Evolutionary conservation across 2,888 invertebrate genomes (phyloP).

Genomic region (Chironomus tentans): DNA sequence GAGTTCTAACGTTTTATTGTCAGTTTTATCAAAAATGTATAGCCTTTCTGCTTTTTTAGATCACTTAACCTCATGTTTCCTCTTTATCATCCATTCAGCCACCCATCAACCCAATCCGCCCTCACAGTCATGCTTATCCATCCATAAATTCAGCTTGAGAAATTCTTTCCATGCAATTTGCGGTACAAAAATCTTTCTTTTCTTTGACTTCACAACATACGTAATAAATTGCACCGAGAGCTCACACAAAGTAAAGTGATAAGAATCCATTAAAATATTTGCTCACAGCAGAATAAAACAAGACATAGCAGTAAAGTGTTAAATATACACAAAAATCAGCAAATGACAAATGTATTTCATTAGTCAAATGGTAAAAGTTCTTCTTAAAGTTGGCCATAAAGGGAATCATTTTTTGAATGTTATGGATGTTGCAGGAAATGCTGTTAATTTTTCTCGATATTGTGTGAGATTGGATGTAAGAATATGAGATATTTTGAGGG

Average conservation of each 20-base stretch:
- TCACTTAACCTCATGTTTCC: too few species aligned
- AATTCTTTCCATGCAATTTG: not conserved
- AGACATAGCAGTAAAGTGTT: not conserved
- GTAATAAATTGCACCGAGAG: not conserved
- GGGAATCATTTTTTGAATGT: too few species aligned
- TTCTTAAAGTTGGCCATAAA: too few species aligned
- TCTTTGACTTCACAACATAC: not conserved
- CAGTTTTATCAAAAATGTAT: too few species aligned
- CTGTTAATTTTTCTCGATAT: too few species aligned
- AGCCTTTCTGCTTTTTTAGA: too few species aligned
- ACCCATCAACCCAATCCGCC: not conserved
- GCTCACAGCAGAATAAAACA: not conserved
- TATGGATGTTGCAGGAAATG: too few species aligned
- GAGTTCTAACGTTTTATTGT: too few species aligned
- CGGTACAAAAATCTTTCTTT: not conserved
- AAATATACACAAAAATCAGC: slow-evolving; percentile 1
- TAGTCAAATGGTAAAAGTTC: not conserved
- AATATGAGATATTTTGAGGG: too few species aligned
- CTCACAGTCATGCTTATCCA: not conserved
- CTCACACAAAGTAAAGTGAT: not conserved
- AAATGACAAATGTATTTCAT: slow-evolving; percentile 3
- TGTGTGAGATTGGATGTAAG: too few species aligned
- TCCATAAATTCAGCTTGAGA: not conserved
- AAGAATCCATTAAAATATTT: slow-evolving; percentile 12
- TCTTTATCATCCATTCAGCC: not conserved